phyloP scores from a whole-genome alignment of 1,140 invertebrate genomes.

The Drosophila teissieri region DNA sequence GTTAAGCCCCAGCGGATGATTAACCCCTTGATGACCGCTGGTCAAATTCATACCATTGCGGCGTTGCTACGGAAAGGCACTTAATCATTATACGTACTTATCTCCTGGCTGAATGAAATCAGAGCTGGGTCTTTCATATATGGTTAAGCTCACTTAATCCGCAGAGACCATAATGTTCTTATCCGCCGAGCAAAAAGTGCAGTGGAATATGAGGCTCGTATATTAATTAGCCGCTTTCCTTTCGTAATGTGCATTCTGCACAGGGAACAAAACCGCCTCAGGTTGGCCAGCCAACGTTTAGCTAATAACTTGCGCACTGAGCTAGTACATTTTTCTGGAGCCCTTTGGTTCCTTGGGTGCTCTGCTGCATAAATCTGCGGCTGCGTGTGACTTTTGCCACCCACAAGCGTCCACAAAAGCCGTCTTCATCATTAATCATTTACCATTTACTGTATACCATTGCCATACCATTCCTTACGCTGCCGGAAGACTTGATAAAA shows the following conservation, averaged over 20 bases:
- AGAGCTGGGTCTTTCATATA: not conserved
- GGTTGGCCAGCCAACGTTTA: not conserved
- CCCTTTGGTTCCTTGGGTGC: not conserved
- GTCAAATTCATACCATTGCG: too few species aligned
- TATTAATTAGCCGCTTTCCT: too few species aligned
- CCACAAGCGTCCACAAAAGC: not conserved
- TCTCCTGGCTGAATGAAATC: too few species aligned
- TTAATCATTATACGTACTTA: too few species aligned
- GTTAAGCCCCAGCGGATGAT: constrained; percentile 19
- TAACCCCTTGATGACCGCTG: constrained; percentile 10
- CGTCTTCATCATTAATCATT: not conserved
- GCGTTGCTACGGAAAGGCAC: too few species aligned
- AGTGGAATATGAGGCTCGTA: too few species aligned
- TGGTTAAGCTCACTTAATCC: too few species aligned
- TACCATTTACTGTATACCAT: not conserved
- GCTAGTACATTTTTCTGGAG: not conserved
- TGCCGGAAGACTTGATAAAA: constrained; percentile 58
- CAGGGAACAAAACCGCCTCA: not conserved
- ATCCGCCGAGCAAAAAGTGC: too few species aligned
- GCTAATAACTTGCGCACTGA: constrained; percentile 2
- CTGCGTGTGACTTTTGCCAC: constrained; percentile 57
- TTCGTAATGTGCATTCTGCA: too few species aligned
- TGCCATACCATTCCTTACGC: not conserved
- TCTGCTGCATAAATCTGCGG: constrained; percentile 52
- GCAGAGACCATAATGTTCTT: too few species aligned